A percentile compares a stretch with the other conserved stretches of the same genome.
Evolutionary conservation across 2,113 vertebrate genomes (phyloP).

Genomic region (Thamnaconus septentrionalis): DNA sequence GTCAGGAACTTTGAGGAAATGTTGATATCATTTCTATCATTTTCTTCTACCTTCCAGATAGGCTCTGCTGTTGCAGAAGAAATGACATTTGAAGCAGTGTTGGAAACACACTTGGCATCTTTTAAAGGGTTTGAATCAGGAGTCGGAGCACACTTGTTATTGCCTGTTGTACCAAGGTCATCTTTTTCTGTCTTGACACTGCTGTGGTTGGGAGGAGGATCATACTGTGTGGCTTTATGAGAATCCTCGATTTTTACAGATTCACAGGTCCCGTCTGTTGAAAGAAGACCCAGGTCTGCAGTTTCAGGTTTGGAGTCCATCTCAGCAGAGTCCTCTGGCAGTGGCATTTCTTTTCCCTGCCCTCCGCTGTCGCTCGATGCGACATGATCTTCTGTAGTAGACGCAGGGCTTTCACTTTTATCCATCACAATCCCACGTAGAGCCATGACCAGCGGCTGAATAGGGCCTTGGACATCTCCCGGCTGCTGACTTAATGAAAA

Average conservation of each 20-base stretch:
- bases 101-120: conserved; percentile 15
- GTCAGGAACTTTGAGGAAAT: conserved; percentile 60
- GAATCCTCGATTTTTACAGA: conserved; percentile 42
- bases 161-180: not conserved
- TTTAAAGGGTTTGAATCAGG: not conserved
- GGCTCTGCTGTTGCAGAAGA: conserved; percentile 25
- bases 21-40: conserved; percentile 55
- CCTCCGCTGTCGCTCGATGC: conserved; percentile 4
- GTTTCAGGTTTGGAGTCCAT: conserved; percentile 1
- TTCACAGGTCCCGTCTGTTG: not conserved
- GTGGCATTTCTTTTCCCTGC: not conserved
- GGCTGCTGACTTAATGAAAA: conserved; percentile 88
- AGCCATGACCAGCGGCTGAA: conserved; percentile 64
- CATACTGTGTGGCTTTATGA: conserved; percentile 10
- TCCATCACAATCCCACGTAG: conserved; percentile 76
- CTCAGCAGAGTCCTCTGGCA: not conserved
- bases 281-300: not conserved
- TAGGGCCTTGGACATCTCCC: conserved; percentile 70
- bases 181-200: conserved; percentile 44
- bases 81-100: conserved; percentile 7
- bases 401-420: conserved; percentile 28
- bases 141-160: not conserved
- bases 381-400: conserved; percentile 3
- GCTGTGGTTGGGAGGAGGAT: not conserved
- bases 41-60: conserved; percentile 43